phyloP scores from a whole-genome alignment of 1,140 invertebrate genomes.

The Caenorhabditis inopinata region DNA sequence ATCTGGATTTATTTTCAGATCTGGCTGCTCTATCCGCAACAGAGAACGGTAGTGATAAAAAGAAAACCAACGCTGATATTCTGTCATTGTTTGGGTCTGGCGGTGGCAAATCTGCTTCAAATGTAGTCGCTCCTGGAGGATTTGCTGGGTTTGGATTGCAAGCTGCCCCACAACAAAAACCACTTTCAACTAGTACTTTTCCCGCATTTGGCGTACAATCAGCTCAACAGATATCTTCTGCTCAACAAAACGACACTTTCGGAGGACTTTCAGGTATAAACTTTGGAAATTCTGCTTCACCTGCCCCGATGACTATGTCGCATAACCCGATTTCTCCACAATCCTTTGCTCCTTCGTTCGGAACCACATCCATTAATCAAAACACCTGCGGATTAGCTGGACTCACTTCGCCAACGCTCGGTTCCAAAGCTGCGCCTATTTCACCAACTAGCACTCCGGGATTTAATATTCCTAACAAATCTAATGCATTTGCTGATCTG shows the following conservation, averaged over 20 bases:
- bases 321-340: slow-evolving; percentile 12
- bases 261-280: slow-evolving; percentile 22
- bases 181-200: not conserved
- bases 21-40: not conserved
- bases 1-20: not conserved
- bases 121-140: slow-evolving; percentile 36
- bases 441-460: not conserved
- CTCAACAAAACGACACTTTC: not conserved
- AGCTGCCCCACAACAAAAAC: not conserved
- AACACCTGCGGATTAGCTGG: not conserved
- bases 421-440: not conserved
- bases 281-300: not conserved
- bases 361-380: not conserved
- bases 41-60: slow-evolving; percentile 2
- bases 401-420: not conserved
- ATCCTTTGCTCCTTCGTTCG: not conserved
- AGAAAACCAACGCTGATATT: slow-evolving; percentile 31
- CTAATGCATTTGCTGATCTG: slow-evolving; percentile 42
- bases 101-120: not conserved
- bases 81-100: slow-evolving; percentile 13
- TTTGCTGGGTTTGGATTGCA: slow-evolving; percentile 42
- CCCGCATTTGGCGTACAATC: not conserved
- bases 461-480: slow-evolving; percentile 37
- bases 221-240: not conserved
- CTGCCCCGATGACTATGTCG: not conserved